A percentile compares a stretch with the other conserved stretches of the same genome.
Conservation (phyloP, 2,113 vertebrate genomes). For the Noctilio leporinus region DNA sequence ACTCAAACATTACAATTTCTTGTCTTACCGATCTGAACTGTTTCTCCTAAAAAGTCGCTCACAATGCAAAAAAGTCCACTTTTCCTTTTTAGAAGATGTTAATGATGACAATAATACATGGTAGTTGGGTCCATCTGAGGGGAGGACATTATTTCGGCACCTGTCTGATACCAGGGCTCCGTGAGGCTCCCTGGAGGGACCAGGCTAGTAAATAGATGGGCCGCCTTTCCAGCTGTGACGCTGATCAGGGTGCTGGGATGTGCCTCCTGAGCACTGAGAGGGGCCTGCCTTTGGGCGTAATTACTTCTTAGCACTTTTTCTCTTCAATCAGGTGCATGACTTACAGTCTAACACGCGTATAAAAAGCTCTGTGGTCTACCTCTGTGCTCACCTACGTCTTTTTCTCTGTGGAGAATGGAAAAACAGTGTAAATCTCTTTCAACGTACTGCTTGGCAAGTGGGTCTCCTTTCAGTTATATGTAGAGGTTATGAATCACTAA, state of each 20-base stretch:
- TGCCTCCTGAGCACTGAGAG: background rate
- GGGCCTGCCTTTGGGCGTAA: background rate
- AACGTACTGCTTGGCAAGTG: background rate
- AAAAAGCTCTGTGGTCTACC: slow-evolving; percentile 19
- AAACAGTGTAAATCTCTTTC: background rate
- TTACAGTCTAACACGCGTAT: slow-evolving; percentile 40
- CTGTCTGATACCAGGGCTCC: background rate
- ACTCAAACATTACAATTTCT: background rate
- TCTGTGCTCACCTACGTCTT: background rate
- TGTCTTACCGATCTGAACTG: background rate
- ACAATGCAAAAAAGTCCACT: background rate
- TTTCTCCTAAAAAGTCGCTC: background rate
- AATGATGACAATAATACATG: background rate
- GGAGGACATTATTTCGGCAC: no score
- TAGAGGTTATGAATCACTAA: background rate
- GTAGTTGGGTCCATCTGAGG: background rate
- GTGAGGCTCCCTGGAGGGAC: background rate
- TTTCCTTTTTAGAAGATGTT: background rate
- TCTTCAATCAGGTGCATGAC: slow-evolving; percentile 44
- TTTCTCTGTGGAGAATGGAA: background rate
- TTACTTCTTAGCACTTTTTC: background rate
- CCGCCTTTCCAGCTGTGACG: background rate
- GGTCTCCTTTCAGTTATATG: background rate
- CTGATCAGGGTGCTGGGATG: background rate
- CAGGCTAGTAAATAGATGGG: background rate